Percentiles rank a stretch among this genome's conserved stretches.
These are phyloP conservation scores for Parotocinclus haroldoi DNA, from an alignment of 2,797 vertebrate genomes.

Conservation along the genomic window DNA sequence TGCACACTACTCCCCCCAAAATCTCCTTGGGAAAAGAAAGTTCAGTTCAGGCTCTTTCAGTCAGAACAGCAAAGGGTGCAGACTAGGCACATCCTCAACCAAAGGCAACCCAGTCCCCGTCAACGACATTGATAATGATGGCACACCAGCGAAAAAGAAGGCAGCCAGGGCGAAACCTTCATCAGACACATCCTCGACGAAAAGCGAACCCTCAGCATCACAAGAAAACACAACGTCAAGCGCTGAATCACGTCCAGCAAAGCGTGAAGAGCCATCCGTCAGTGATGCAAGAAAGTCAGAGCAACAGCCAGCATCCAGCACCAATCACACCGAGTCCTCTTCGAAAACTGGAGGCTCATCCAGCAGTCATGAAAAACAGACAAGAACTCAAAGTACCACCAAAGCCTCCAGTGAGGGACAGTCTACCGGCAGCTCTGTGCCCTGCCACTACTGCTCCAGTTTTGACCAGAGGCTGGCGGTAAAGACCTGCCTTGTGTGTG, in stretches of 20 bases:
- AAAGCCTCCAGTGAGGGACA: background rate
- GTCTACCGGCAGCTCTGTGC: slow-evolving; percentile 39
- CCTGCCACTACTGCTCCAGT: slow-evolving; percentile 72
- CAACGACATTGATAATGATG: slow-evolving; percentile 25
- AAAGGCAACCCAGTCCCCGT: background rate
- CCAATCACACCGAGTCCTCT: too few relatives aligned
- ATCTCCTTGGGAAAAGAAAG: slow-evolving; percentile 67
- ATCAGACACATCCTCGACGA: background rate
- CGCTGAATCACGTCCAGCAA: slow-evolving; percentile 3
- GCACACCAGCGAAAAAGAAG: slow-evolving; percentile 30
- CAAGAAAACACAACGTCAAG: background rate
- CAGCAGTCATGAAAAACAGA: background rate
- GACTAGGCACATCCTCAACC: slow-evolving; percentile 23
- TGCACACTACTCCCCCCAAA: slow-evolving; percentile 38
- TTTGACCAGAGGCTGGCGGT: slow-evolving; percentile 57
- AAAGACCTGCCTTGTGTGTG: slow-evolving; percentile 77
- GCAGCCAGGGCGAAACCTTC: slow-evolving; percentile 6
- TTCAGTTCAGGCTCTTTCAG: slow-evolving; percentile 47
- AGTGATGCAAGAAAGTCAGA: background rate
- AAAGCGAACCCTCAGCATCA: background rate
- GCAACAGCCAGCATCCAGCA: too few relatives aligned
- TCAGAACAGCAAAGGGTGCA: slow-evolving; percentile 22
- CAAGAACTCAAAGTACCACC: background rate
- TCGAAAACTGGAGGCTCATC: background rate
- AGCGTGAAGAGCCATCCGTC: slow-evolving; percentile 11